Percentiles rank a stretch among this genome's conserved stretches.
Conservation (phyloP, 2,888 invertebrate species). For the Drosophila affinis region DNA sequence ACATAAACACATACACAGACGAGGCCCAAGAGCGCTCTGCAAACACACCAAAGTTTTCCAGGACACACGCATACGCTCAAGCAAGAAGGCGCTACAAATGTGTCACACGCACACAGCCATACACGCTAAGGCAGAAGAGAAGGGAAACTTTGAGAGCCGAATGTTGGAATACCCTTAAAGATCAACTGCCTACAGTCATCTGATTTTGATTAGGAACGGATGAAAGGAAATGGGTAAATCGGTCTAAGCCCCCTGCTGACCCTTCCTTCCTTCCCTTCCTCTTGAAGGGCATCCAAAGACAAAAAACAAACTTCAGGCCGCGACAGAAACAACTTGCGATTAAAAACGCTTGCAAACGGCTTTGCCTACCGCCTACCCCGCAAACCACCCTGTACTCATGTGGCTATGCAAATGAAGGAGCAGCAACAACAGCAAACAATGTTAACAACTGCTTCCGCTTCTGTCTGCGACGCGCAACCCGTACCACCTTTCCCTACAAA, state of each 20-base stretch:
- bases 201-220: not conserved
- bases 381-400: not conserved
- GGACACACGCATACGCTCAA: constrained; percentile 34
- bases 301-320: constrained; percentile 39
- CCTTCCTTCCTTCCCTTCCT: not conserved
- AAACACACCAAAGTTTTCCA: constrained; percentile 63
- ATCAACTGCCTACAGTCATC: not conserved
- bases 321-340: constrained; percentile 43
- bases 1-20: constrained; percentile 23
- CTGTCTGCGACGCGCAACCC: constrained; percentile 21
- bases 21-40: constrained; percentile 63
- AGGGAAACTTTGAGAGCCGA: constrained; percentile 22
- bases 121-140: constrained; percentile 4
- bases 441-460: constrained; percentile 37
- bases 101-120: constrained; percentile 38
- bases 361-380: not conserved
- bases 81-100: constrained; percentile 53
- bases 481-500: not conserved
- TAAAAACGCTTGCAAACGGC: constrained; percentile 44
- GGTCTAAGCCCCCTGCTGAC: not conserved
- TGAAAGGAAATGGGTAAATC: not conserved
- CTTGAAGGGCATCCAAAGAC: constrained; percentile 9
- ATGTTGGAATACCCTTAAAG: not conserved
- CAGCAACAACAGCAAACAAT: constrained; percentile 36
- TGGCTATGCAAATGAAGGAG: constrained; percentile 55